Base-by-base conservation (phyloP, 2,888 invertebrate species). In the Drosophila siamana region DNA sequence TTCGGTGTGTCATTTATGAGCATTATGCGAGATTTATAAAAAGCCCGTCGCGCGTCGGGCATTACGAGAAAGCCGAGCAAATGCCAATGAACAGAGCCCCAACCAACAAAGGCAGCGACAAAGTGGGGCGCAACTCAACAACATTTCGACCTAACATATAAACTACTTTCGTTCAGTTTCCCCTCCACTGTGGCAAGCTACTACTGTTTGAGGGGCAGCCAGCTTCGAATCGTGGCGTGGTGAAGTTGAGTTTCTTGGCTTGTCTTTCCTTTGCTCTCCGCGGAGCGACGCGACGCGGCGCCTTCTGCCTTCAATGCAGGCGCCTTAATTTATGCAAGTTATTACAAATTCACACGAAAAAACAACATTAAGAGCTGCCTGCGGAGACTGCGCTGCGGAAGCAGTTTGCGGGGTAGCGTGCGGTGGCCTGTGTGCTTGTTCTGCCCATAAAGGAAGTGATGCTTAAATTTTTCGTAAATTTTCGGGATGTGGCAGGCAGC, bases 281-380 rank as follows among this genome's bases (percentile, higher is more conserved):
- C n/a, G n/a, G n/a, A n/a, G n/a, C n/a, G 19, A 1, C 19, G 19
- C 19, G 19, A 19, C 19, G 19, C 59, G 44, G 22, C 24, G 9
- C 8, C 11, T 50, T 15, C 30, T 56, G 63, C 41, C 33, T 60
- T 55, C 68, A 28, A 54, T 69, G 73, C 73, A 70, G 43, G 63
- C 76, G 77, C 71, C 81, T 85, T 86, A 85, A 85, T 85, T 83
- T 85, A 85, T 85, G 81, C 88, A 83, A 78, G 84, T 86, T 85
- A 85, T 85, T 85, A 88, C 79, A 76, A 84, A 88, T 88, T 86
- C 81, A 88, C 88, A 85, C 81, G 88, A 84, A 84, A 84, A 86
- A 88, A 78, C 71, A 85, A 81, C 84, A 85, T 86, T 88, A 83
- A 55, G 60, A 24, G 51, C 52, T 19, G 60, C 36, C 22, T 28